Percentiles rank a stretch among this genome's conserved stretches.
These are phyloP conservation scores for Ochotona princeps DNA, from an alignment of 2,113 vertebrate species.

Conservation along the genomic window DNA sequence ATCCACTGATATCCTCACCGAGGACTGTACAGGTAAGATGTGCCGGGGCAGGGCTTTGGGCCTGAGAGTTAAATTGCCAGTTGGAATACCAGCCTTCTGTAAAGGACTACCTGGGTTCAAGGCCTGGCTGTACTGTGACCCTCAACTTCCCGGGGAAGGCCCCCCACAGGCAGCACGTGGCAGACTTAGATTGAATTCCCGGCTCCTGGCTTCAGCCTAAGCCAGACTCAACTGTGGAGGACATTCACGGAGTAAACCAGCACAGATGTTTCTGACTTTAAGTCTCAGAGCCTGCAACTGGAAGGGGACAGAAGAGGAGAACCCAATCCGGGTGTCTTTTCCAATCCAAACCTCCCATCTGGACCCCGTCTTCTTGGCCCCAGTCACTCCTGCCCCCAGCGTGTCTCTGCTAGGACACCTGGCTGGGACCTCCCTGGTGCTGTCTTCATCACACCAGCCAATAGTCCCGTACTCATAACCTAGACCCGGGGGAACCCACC, in stretches of 20 bases:
- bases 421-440: background rate
- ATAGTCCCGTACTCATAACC: background rate
- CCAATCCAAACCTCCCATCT: background rate
- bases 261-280: background rate
- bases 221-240: no score
- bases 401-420: background rate
- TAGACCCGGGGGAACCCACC: background rate
- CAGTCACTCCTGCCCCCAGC: background rate
- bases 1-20: background rate
- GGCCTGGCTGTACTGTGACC: no score
- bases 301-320: background rate
- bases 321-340: background rate
- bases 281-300: background rate
- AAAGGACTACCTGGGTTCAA: no score
- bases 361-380: background rate
- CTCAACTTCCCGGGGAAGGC: no score
- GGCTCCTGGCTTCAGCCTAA: no score
- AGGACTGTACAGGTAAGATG: background rate
- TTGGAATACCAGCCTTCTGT: no score
- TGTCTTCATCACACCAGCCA: background rate
- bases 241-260: no score
- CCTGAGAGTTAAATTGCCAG: no score
- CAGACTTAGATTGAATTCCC: no score
- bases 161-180: no score
- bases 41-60: no score